phyloP scores from a whole-genome alignment of 2,888 invertebrate genomes.

The Harpalus rufipes region DNA sequence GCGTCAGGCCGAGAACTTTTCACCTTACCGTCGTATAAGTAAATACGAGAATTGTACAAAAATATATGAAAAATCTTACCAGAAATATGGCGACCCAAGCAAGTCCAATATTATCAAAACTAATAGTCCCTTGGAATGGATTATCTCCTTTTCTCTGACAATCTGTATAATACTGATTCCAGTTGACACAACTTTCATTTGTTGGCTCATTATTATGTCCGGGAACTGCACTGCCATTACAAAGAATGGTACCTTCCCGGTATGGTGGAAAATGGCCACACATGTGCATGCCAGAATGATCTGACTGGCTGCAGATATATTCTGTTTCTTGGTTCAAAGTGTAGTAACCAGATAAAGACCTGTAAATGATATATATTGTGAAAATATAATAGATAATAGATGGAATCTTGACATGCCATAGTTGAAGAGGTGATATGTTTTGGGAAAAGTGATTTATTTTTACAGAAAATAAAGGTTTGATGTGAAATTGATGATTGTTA shows the following conservation, averaged over 20 bases:
- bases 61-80: conserved; percentile 87
- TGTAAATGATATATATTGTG: conserved; percentile 72
- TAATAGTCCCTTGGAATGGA: conserved; percentile 99
- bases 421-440: too few relatives aligned
- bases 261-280: conserved; percentile 91
- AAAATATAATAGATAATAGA: too few relatives aligned
- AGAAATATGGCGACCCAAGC: conserved; percentile 99
- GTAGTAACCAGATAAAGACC: conserved; percentile 88
- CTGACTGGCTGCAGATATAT: conserved; percentile 96
- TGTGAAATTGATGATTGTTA: too few relatives aligned
- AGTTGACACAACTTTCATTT: conserved; percentile 93
- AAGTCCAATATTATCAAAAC: conserved; percentile 99
- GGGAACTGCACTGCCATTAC: conserved; percentile 86
- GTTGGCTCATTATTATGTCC: conserved; percentile 82
- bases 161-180: conserved; percentile 98
- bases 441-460: too few relatives aligned
- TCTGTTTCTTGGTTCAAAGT: conserved; percentile 94
- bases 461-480: too few relatives aligned
- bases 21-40: too few relatives aligned
- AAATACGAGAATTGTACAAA: too few relatives aligned
- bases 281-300: conserved; percentile 96
- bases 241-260: conserved; percentile 85
- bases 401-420: neutral
- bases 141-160: conserved; percentile 96
- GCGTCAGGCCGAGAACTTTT: too few relatives aligned